These are phyloP conservation scores for Leptinotarsa haldemani DNA, from an alignment of 2,888 invertebrate genomes.

Conservation along the genomic window DNA sequence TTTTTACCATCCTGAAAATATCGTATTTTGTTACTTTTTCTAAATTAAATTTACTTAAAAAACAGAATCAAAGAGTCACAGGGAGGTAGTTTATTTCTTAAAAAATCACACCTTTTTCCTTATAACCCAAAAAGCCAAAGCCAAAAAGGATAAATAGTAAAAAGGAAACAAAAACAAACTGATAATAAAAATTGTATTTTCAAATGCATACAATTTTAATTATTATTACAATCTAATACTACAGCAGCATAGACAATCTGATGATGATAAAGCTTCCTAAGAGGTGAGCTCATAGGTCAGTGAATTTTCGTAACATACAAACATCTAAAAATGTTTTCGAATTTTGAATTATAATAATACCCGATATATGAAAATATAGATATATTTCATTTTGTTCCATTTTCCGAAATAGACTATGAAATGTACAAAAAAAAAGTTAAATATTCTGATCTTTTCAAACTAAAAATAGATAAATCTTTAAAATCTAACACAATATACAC, in stretches of 20 bases:
- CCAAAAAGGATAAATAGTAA: background rate
- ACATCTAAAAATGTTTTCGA: constrained; percentile 20
- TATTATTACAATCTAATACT: constrained; percentile 46
- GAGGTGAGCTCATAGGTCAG: constrained; percentile 15
- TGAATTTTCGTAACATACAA: constrained; percentile 2
- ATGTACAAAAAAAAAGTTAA: constrained; percentile 38
- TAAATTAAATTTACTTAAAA: too few relatives aligned
- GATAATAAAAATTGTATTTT: constrained; percentile 57
- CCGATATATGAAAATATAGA: constrained; percentile 46
- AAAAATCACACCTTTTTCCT: too few relatives aligned
- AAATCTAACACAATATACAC: constrained; percentile 52
- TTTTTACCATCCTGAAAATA: too few relatives aligned
- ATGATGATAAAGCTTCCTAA: constrained; percentile 48
- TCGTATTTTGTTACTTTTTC: too few relatives aligned
- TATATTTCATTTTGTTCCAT: constrained; percentile 36
- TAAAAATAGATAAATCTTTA: constrained; percentile 45
- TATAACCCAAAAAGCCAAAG: too few relatives aligned
- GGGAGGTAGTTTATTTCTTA: too few relatives aligned
- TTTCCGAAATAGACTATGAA: constrained; percentile 40
- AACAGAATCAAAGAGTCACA: too few relatives aligned
- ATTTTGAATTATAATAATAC: constrained; percentile 22
- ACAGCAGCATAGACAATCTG: constrained; percentile 52
- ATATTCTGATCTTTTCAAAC: constrained; percentile 24
- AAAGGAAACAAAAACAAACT: constrained; percentile 10
- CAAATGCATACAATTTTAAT: constrained; percentile 53